phyloP scores from a whole-genome alignment of 1,140 invertebrate genomes.

The Oryzaephilus surinamensis region DNA sequence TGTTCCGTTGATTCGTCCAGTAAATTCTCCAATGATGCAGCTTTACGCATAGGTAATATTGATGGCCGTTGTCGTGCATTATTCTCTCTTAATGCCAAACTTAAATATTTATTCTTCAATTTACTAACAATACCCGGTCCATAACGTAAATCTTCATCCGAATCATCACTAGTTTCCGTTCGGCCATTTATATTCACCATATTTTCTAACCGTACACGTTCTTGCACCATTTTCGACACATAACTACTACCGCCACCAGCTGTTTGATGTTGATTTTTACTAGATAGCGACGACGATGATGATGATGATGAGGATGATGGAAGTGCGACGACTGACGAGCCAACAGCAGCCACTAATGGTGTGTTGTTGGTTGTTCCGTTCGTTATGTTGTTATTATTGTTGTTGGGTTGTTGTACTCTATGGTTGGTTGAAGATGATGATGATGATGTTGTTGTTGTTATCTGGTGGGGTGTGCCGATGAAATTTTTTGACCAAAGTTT shows the following conservation, averaged over 20 bases:
- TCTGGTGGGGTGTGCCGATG: constrained; percentile 11
- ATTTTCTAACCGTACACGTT: constrained; percentile 20
- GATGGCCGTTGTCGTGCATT: constrained; percentile 46
- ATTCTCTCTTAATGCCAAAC: constrained; percentile 60
- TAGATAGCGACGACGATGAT: constrained; percentile 3
- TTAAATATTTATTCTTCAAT: constrained; percentile 73
- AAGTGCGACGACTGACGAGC: constrained; percentile 1
- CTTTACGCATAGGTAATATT: constrained; percentile 56
- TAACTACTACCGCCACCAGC: constrained; percentile 7
- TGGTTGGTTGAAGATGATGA: constrained; percentile 6
- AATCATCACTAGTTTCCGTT: constrained; percentile 8
- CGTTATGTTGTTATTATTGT: too few species aligned
- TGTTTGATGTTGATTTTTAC: background rate
- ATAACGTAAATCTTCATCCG: constrained; percentile 72
- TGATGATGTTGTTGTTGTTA: constrained; percentile 6
- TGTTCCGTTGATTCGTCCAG: constrained; percentile 53
- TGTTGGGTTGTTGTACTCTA: constrained; percentile 20
- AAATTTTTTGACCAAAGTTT: constrained; percentile 15
- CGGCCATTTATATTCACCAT: constrained; percentile 6
- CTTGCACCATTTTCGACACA: constrained; percentile 23
- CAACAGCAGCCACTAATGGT: constrained; percentile 4
- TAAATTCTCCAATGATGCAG: constrained; percentile 74
- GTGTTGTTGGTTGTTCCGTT: too few species aligned
- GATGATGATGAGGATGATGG: background rate
- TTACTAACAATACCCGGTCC: constrained; percentile 85